These are phyloP conservation scores for Zygogramma bicolorata DNA, from an alignment of 2,888 invertebrate genomes.

Conservation along the genomic window DNA sequence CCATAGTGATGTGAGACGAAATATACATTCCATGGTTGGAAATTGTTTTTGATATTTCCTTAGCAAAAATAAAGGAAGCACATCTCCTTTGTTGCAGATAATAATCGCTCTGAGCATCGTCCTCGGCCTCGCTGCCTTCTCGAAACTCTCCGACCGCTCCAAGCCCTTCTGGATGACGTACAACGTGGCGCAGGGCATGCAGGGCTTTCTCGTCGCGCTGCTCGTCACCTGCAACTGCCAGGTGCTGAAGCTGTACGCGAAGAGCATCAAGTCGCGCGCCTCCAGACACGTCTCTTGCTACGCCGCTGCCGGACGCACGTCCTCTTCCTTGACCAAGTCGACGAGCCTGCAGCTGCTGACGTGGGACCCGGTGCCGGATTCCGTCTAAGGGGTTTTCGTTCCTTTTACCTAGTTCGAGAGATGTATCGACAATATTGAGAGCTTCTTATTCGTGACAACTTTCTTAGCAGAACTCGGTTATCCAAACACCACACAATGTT, in stretches of 20 bases:
- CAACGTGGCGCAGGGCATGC: conserved; percentile 67
- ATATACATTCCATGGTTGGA: no score
- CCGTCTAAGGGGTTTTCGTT: conserved; percentile 58
- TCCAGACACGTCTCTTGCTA: conserved; percentile 49
- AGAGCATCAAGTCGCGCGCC: conserved; percentile 57
- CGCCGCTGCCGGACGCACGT: conserved; percentile 46
- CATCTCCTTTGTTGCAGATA: conserved; percentile 60
- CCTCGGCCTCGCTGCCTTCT: conserved; percentile 62
- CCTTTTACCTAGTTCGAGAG: background rate
- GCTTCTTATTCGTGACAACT: background rate
- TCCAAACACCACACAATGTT: no score
- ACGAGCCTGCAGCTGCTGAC: conserved; percentile 66
- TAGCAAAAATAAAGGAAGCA: background rate
- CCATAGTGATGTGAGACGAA: no score
- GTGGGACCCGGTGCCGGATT: conserved; percentile 66
- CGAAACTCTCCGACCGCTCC: conserved; percentile 61
- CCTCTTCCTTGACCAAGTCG: conserved; percentile 57
- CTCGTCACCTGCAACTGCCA: conserved; percentile 75
- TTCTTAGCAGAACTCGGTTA: no score
- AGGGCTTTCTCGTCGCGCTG: conserved; percentile 75
- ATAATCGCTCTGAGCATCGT: conserved; percentile 63
- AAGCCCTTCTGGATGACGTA: conserved; percentile 66
- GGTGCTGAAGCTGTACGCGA: conserved; percentile 65
- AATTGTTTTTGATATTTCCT: no score
- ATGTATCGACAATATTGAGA: background rate